Conservation (phyloP, 2,113 vertebrate genomes). For the Periophthalmus modestus region DNA sequence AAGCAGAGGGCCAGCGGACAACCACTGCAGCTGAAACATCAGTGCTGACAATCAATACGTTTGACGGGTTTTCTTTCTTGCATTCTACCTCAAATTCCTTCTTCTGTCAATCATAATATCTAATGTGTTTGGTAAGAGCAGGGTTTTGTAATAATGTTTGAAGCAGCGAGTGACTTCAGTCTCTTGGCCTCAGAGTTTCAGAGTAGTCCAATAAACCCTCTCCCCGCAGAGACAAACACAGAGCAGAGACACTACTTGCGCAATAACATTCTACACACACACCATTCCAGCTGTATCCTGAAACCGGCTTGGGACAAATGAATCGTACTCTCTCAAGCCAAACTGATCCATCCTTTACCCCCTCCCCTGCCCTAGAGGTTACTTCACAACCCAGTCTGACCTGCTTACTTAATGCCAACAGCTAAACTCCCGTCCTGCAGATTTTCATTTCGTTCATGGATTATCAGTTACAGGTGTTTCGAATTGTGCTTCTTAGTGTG, state of each 20-base stretch:
- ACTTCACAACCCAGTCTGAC: conserved; percentile 1
- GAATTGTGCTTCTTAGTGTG: background rate
- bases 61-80: background rate
- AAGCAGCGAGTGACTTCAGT: conserved; percentile 27
- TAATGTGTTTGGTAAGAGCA: background rate
- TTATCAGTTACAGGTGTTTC: background rate
- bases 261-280: conserved; percentile 37
- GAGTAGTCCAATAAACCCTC: conserved; percentile 39
- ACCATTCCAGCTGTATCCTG: conserved; percentile 20
- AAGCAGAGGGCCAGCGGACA: conserved; percentile 24
- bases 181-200: conserved; percentile 38
- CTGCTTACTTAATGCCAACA: background rate
- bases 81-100: background rate
- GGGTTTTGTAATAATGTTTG: conserved; percentile 10
- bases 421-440: background rate
- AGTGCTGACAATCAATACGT: background rate
- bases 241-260: conserved; percentile 54
- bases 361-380: background rate
- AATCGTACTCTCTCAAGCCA: conserved; percentile 5
- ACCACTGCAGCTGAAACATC: background rate
- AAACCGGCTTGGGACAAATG: conserved; percentile 5
- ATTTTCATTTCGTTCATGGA: background rate
- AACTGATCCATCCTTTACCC: background rate
- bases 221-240: conserved; percentile 45
- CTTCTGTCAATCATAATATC: background rate